Evolutionary conservation across 2,113 vertebrate species (phyloP).

Genomic region (Hymenochirus boettgeri): DNA sequence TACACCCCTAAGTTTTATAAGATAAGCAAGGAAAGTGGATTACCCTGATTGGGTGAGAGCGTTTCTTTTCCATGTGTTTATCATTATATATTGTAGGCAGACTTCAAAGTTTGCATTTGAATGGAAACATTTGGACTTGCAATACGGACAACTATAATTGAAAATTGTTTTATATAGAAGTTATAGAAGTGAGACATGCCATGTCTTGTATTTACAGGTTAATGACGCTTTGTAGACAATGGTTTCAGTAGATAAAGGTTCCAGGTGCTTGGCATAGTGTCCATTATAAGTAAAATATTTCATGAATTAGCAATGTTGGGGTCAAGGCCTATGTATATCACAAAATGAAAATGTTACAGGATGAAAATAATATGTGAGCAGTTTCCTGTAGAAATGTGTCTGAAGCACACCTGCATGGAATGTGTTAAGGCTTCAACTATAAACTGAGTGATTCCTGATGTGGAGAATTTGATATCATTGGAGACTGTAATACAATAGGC

Average conservation of each 20-base stretch:
- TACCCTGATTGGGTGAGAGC: constrained; percentile 30
- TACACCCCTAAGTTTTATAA: constrained; percentile 1
- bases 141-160: constrained; percentile 28
- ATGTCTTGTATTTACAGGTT: constrained; percentile 30
- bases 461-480: too few species aligned
- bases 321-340: background rate
- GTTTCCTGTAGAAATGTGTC: background rate
- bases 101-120: constrained; percentile 36
- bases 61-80: constrained; percentile 28
- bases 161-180: constrained; percentile 36
- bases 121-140: constrained; percentile 38
- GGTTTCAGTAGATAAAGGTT: constrained; percentile 11
- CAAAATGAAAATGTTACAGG: background rate
- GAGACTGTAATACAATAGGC: too few species aligned
- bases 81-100: constrained; percentile 21
- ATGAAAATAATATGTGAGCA: background rate
- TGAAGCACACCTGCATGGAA: background rate
- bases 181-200: constrained; percentile 38
- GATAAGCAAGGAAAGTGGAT: constrained; percentile 6
- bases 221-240: background rate
- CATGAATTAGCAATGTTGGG: background rate
- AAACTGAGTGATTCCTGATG: background rate
- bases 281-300: constrained; percentile 1
- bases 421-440: background rate
- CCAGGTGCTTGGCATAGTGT: constrained; percentile 26